These are phyloP conservation scores for Seira sanloemensis DNA, from an alignment of 2,888 invertebrate genomes.

Conservation along the genomic window DNA sequence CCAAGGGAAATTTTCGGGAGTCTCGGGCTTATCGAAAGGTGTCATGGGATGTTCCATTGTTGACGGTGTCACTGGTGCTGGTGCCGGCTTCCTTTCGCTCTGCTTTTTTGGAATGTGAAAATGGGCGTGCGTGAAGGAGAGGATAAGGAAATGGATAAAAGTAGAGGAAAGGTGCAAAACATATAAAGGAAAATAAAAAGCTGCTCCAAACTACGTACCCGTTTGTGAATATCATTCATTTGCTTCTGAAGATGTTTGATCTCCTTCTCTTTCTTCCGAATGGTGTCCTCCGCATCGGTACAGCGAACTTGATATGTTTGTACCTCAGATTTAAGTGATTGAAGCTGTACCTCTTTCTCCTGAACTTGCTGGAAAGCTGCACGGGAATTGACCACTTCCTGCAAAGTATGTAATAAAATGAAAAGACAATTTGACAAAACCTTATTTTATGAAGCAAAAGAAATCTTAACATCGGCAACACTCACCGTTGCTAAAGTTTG, in stretches of 20 bases:
- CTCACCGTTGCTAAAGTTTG: conserved; percentile 66
- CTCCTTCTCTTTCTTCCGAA: conserved; percentile 67
- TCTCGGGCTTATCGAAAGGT: not conserved
- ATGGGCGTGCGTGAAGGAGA: not conserved
- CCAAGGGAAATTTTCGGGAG: not conserved
- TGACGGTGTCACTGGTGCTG: too few species aligned
- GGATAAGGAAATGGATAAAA: not conserved
- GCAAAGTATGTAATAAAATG: not conserved
- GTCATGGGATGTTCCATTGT: too few species aligned
- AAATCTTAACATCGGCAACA: not conserved
- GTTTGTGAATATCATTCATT: conserved; percentile 68
- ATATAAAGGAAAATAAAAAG: not conserved
- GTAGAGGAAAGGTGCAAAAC: not conserved
- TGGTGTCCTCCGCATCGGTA: conserved; percentile 61
- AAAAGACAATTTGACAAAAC: not conserved
- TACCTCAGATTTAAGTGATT: conserved; percentile 64
- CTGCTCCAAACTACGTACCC: conserved; percentile 61
- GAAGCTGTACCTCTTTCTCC: conserved; percentile 68
- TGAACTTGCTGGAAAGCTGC: conserved; percentile 66
- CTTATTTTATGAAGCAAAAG: not conserved
- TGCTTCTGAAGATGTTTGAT: conserved; percentile 68
- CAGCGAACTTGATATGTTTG: conserved; percentile 68
- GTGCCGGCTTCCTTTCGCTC: not conserved
- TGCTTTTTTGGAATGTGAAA: not conserved
- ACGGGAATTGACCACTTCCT: conserved; percentile 55